Conservation (phyloP, 2,113 vertebrate genomes). For the Glaucidium brasilianum region DNA sequence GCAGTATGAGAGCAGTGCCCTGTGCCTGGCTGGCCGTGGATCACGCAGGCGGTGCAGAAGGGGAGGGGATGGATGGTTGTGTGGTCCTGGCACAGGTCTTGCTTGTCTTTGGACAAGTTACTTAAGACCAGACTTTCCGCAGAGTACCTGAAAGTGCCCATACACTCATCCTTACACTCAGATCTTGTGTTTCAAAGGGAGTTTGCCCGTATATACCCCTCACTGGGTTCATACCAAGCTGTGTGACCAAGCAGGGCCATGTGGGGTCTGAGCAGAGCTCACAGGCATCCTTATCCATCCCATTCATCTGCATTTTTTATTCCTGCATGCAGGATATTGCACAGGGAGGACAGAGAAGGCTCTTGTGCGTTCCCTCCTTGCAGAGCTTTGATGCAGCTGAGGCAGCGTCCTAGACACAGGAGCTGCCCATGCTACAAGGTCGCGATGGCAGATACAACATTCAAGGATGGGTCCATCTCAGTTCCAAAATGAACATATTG, state of each 20-base stretch:
- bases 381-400: not conserved
- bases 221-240: not conserved
- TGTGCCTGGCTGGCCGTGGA: not conserved
- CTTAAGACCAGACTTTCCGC: not conserved
- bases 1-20: not conserved
- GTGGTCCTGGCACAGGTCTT: not conserved
- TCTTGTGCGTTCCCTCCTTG: not conserved
- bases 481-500: not conserved
- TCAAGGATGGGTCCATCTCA: not conserved
- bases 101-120: not conserved
- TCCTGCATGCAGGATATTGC: not conserved
- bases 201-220: not conserved
- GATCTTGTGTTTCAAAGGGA: not conserved
- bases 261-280: not conserved
- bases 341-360: not conserved
- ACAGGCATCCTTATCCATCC: not conserved
- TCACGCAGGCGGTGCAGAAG: not conserved
- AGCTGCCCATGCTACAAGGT: rapidly evolving
- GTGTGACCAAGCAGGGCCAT: not conserved
- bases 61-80: not conserved
- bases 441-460: not conserved
- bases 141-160: not conserved
- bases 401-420: not conserved
- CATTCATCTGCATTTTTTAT: not conserved
- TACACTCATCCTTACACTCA: rapidly evolving